A percentile compares a stretch with the other conserved stretches of the same genome.
These are phyloP conservation scores for Bilobella aurantiaca DNA, from an alignment of 1,140 invertebrate species.

Conservation along the genomic window DNA sequence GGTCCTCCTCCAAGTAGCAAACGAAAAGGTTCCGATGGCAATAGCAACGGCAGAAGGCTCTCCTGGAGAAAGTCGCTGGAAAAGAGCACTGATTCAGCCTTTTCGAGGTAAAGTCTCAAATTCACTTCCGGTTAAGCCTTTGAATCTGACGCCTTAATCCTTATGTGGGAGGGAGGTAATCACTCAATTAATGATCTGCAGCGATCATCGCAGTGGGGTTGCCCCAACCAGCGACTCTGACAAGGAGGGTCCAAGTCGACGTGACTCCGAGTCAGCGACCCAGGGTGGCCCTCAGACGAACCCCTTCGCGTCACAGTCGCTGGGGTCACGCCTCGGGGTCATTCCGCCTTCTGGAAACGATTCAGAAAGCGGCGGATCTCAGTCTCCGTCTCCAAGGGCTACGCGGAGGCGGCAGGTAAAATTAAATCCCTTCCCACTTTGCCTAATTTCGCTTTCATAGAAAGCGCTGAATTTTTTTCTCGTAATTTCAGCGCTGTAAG, in stretches of 20 bases:
- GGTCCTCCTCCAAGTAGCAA: conserved; percentile 38
- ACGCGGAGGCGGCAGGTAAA: conserved; percentile 61
- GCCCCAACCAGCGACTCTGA: conserved; percentile 72
- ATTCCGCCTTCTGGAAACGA: conserved; percentile 56
- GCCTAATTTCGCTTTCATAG: no score
- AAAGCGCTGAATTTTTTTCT: neutral
- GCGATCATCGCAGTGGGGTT: conserved; percentile 80
- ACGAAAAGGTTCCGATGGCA: conserved; percentile 37
- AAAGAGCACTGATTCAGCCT: conserved; percentile 79
- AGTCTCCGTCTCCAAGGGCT: conserved; percentile 70
- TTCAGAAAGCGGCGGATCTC: conserved; percentile 75
- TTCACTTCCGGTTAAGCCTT: neutral
- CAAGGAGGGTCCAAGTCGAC: conserved; percentile 55
- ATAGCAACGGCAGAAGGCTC: conserved; percentile 59
- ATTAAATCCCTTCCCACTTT: conserved; percentile 38
- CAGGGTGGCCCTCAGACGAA: conserved; percentile 29
- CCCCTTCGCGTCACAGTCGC: conserved; percentile 16
- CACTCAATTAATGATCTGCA: conserved; percentile 44
- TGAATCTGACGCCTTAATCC: no score
- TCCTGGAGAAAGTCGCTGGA: conserved; percentile 83
- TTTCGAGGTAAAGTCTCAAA: conserved; percentile 59
- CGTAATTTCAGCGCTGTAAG: conserved; percentile 53
- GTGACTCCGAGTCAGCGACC: conserved; percentile 51
- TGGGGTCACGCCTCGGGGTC: conserved; percentile 51
- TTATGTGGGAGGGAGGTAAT: no score